Evolutionary conservation across 2,113 vertebrate species (phyloP).

Genomic region (Scophthalmus maximus): DNA sequence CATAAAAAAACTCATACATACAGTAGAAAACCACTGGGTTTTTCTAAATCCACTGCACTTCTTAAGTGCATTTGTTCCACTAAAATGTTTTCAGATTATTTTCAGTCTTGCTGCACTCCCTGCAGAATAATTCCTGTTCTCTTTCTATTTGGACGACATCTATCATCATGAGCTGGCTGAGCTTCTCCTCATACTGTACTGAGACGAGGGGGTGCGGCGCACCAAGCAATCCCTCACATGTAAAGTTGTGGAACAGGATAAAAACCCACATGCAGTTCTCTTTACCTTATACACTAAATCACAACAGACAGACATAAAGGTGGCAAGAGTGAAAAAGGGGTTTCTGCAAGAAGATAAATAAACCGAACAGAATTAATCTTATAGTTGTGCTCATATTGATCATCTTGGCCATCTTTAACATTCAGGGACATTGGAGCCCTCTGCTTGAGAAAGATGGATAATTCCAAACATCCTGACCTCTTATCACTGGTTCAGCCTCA

Average conservation of each 20-base stretch:
- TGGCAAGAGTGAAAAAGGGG: slow-evolving; percentile 11
- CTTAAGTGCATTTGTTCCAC: slow-evolving; percentile 34
- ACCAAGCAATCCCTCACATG: slow-evolving; percentile 43
- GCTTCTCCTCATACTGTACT: slow-evolving; percentile 13
- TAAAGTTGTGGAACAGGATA: slow-evolving; percentile 32
- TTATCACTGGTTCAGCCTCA: slow-evolving; percentile 16
- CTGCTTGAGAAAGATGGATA: not conserved
- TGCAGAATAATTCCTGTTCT: slow-evolving; percentile 31
- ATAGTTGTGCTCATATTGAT: slow-evolving; percentile 43
- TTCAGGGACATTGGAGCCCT: slow-evolving; percentile 16
- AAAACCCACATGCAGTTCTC: slow-evolving; percentile 24
- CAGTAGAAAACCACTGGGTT: slow-evolving; percentile 12
- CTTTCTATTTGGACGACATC: slow-evolving; percentile 50
- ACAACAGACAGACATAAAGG: slow-evolving; percentile 7
- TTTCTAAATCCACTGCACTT: slow-evolving; percentile 24
- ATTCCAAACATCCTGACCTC: not conserved
- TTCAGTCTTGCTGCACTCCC: slow-evolving; percentile 2
- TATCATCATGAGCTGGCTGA: slow-evolving; percentile 42
- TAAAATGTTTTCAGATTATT: slow-evolving; percentile 30
- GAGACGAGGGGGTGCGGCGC: slow-evolving; percentile 13
- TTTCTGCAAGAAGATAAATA: slow-evolving; percentile 42
- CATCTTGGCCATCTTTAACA: slow-evolving; percentile 14
- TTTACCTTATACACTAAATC: slow-evolving; percentile 37
- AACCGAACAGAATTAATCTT: slow-evolving; percentile 38
- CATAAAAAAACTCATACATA: slow-evolving; percentile 1